A percentile compares a stretch with the other conserved stretches of the same genome.
These are phyloP conservation scores for Oceanodroma tethys DNA, from an alignment of 2,113 vertebrate species.

Conservation along the genomic window DNA sequence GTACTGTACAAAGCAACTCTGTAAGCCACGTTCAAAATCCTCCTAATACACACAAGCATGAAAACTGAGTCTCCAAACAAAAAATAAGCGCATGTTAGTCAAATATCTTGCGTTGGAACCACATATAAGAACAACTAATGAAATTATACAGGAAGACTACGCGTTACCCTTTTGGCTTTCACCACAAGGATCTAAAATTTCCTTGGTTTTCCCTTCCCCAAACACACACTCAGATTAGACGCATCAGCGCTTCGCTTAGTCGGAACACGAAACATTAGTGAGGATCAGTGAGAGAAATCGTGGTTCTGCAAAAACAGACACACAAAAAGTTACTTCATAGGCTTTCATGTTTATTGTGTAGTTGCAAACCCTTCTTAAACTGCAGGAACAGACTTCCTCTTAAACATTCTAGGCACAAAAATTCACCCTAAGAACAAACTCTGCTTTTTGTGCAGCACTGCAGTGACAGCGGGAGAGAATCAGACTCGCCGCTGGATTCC, in stretches of 20 bases:
- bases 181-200: neutral
- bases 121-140: accelerated
- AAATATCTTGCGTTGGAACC: neutral
- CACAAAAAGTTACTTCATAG: neutral
- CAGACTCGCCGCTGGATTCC: neutral
- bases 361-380: neutral
- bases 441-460: neutral
- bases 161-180: neutral
- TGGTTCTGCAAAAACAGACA: neutral
- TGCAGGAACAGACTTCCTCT: neutral
- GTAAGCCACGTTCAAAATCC: neutral
- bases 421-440: neutral
- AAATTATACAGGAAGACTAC: neutral
- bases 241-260: neutral
- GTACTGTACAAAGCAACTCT: neutral
- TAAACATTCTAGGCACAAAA: neutral
- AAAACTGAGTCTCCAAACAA: neutral
- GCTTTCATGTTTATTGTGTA: neutral
- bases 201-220: neutral
- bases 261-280: neutral
- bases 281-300: neutral
- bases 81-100: accelerated
- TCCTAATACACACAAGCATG: neutral
- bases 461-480: neutral
- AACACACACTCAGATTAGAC: neutral